phyloP scores from a whole-genome alignment of 2,888 invertebrate genomes.

The Loripinus fragilis region DNA sequence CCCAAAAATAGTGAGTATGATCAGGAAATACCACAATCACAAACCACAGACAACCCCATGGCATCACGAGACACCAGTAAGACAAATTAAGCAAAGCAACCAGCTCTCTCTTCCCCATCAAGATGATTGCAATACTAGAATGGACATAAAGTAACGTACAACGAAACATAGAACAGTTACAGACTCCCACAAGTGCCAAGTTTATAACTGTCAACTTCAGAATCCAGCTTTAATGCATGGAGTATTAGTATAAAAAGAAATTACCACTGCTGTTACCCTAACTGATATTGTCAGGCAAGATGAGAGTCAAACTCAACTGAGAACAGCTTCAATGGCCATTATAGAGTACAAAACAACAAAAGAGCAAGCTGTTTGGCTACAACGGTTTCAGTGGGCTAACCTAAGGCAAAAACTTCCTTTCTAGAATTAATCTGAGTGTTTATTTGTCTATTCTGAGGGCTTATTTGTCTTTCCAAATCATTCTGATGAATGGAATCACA shows the following conservation, averaged over 20 bases:
- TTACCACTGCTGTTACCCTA: conserved; percentile 35
- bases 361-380: conserved; percentile 45
- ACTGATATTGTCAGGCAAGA: conserved; percentile 39
- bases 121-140: no score
- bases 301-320: conserved; percentile 12
- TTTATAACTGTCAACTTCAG: conserved; percentile 39
- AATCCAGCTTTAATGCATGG: no score
- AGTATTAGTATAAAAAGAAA: conserved; percentile 46
- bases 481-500: conserved; percentile 45
- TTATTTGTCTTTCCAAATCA: conserved; percentile 56
- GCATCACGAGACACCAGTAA: no score
- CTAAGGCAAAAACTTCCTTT: conserved; percentile 33
- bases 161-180: no score
- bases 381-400: conserved; percentile 40
- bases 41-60: no score
- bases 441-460: conserved; percentile 28
- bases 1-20: no score
- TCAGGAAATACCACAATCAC: no score
- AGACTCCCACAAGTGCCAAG: no score
- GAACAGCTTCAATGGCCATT: conserved; percentile 5
- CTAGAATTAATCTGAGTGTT: no score
- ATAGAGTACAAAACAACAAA: conserved; percentile 14
- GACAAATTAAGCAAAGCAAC: no score
- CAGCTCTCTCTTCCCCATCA: no score
- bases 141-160: no score